Evolutionary conservation across 2,113 vertebrate species (phyloP), one percentile per base, ranked within the genome.

Genomic region (Atlantisia rogersi): DNA sequence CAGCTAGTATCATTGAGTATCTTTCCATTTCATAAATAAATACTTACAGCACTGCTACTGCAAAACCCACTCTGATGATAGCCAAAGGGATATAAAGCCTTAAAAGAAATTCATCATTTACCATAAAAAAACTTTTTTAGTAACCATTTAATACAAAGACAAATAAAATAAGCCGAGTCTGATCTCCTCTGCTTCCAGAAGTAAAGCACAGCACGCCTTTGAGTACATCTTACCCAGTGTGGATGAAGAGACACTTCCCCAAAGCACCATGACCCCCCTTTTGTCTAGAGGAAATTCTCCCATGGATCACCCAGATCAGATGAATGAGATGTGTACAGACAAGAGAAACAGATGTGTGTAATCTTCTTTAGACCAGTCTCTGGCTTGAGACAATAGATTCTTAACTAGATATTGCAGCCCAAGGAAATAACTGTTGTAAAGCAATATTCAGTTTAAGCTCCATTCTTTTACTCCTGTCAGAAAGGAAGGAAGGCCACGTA

Each of bases 401-500:
- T 88, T 90, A 78, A 74, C 68, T 55, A 48, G 56, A 59, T 78
- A 74, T 75, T 90, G 39, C 56, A 90, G 88, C 37, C n/a, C 12
- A 37, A 75, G 64, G 64, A 93, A 93, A 68, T 78, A 81, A 74
- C 39, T 67, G 22, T 52, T 92, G 81, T 68, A 80, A 96, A 95
- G 60, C 46, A 75, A 68, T 63, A 75, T 39, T 82, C 35, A 56
- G 39, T 29, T 86, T 46, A 88, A 37, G 37, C 25, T 86, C 46
- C 32, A 19, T 62, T 60, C 50, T 79, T 86, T 35, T 2, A 53
- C 8, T 74, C 28, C 24, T 74, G 35, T 81, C 90, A 90, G 75
- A 88, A 83, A 59, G 56, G 32, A 90, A 94, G n/a, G 42, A 29
- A 84, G 24, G 71, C 21, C 40, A 32, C 0, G 40, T 67, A 31